Percentiles rank a stretch among this genome's conserved stretches.
phyloP scores from a whole-genome alignment of 2,888 invertebrate species.

The Hirtodrosophila confusa region DNA sequence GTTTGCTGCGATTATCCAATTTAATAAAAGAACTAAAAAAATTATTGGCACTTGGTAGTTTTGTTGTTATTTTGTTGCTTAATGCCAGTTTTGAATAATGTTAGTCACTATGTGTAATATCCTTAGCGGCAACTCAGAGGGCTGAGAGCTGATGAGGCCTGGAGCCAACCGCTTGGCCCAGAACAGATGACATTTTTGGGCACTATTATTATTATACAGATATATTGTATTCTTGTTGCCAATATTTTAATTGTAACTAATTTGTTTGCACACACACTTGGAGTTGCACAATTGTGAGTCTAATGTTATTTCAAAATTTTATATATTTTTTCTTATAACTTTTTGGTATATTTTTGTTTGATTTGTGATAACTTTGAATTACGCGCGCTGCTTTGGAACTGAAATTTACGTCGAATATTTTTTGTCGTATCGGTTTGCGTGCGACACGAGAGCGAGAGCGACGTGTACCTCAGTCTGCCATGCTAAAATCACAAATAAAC shows the following conservation, averaged over 20 bases:
- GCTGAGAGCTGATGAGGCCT: slow-evolving; percentile 54
- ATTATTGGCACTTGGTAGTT: slow-evolving; percentile 17
- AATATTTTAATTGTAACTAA: slow-evolving; percentile 26
- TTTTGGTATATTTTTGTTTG: slow-evolving; percentile 6
- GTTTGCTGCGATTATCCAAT: slow-evolving; percentile 69
- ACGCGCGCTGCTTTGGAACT: slow-evolving; percentile 67
- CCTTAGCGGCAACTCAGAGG: slow-evolving; percentile 52
- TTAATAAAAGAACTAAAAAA: slow-evolving; percentile 26
- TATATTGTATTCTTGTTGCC: slow-evolving; percentile 29
- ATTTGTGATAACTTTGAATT: slow-evolving; percentile 69
- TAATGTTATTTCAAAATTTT: slow-evolving; percentile 35
- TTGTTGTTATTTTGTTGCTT: slow-evolving; percentile 23
- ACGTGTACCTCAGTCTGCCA: slow-evolving; percentile 81
- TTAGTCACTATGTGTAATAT: slow-evolving; percentile 40
- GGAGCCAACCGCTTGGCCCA: slow-evolving; percentile 57
- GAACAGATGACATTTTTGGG: slow-evolving; percentile 56
- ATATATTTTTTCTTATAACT: neutral
- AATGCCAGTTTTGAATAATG: slow-evolving; percentile 33
- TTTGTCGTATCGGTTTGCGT: slow-evolving; percentile 69
- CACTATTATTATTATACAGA: slow-evolving; percentile 15
- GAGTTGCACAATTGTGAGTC: slow-evolving; percentile 19
- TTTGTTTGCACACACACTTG: slow-evolving; percentile 35
- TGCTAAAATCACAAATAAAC: slow-evolving; percentile 83
- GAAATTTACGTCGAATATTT: slow-evolving; percentile 69
- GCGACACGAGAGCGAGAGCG: slow-evolving; percentile 69